Base-by-base conservation (phyloP, 2,797 vertebrate genomes). In the Tokudaia muenninki region DNA sequence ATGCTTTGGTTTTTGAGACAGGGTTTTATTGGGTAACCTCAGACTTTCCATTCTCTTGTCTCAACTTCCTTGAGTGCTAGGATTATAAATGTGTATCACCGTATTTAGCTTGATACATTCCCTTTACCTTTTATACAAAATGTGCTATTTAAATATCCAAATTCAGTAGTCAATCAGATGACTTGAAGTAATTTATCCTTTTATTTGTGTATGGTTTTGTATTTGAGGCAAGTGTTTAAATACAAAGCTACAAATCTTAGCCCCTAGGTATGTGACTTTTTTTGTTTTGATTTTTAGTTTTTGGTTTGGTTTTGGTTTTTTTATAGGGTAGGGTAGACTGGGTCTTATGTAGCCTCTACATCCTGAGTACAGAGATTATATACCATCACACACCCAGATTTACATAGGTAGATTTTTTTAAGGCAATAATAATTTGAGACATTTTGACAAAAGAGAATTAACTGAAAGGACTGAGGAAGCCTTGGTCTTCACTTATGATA, bases 371-470 rank as follows among this genome's bases (percentile, higher is more conserved):
- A 29, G 10, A 50, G 22, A 70, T 22, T 80, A 0, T 57, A 37
- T 6, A 41, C 34, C 12, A 41, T 22, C 61, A 80, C 61, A 80
- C 1, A 14, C 3, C 17, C 24, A 67, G 59, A 52, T 67, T 67
- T 47, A 16, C 41, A 63, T 57, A 67, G 79, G 29, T 21, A 31
- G 41, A 26, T 83, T 34, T 59, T 2, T 57, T 61, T 26, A 95
- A 92, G n/a, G 29, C 4, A 50, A 13, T 47, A 72, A n/a, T 93
- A 84, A 86, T 24, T 79, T 91, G 63, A 12, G 29, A 47, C 3
- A 31, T 70, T 94, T 94, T 77, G 86, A 74, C 50, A 41, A 88
- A 94, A 65, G 19, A 94, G 44, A 87, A 63, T 3, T 78, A 72
- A 94, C 26, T 86, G 50, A 50, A 34, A 50, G 44, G 67, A n/a